These are phyloP conservation scores for Ectropis grisescens DNA, from an alignment of 1,140 invertebrate genomes.

Conservation along the genomic window DNA sequence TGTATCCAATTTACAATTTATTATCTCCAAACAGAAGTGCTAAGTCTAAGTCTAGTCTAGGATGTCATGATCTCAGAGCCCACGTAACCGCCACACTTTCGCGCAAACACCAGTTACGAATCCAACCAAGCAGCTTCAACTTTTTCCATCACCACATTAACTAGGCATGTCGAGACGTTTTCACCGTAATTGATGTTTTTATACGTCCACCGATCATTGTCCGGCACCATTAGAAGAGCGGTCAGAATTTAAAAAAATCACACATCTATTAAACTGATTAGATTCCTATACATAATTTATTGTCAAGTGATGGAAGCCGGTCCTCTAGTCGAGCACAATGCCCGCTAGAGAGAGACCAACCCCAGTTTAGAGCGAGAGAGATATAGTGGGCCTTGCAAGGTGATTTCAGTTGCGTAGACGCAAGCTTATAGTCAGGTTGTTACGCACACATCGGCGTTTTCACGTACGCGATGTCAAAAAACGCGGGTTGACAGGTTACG, in stretches of 20 bases:
- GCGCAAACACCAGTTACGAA: too few relatives aligned
- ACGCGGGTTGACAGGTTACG: conserved; percentile 8
- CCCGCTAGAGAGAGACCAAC: conserved; percentile 42
- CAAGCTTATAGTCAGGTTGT: conserved; percentile 55
- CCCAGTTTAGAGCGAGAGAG: conserved; percentile 36
- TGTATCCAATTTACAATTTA: too few relatives aligned
- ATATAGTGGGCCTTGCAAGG: conserved; percentile 64
- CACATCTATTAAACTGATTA: conserved; percentile 67
- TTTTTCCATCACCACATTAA: not conserved
- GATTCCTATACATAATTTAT: conserved; percentile 67
- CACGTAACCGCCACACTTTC: too few relatives aligned
- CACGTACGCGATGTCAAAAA: conserved; percentile 36
- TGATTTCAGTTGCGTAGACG: conserved; percentile 63
- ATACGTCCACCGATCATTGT: conserved; percentile 19
- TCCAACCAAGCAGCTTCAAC: too few relatives aligned
- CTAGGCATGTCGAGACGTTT: conserved; percentile 6
- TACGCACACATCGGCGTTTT: conserved; percentile 34
- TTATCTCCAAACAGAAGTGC: too few relatives aligned
- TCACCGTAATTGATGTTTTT: conserved; percentile 9
- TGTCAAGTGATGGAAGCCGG: conserved; percentile 33
- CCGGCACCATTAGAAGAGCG: conserved; percentile 35
- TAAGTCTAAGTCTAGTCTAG: too few relatives aligned
- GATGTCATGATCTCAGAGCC: too few relatives aligned
- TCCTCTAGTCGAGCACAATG: conserved; percentile 49
- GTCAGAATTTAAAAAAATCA: conserved; percentile 51